Conservation (phyloP, 64 coral and sea anemone species). For the Montipora foliosa region DNA sequence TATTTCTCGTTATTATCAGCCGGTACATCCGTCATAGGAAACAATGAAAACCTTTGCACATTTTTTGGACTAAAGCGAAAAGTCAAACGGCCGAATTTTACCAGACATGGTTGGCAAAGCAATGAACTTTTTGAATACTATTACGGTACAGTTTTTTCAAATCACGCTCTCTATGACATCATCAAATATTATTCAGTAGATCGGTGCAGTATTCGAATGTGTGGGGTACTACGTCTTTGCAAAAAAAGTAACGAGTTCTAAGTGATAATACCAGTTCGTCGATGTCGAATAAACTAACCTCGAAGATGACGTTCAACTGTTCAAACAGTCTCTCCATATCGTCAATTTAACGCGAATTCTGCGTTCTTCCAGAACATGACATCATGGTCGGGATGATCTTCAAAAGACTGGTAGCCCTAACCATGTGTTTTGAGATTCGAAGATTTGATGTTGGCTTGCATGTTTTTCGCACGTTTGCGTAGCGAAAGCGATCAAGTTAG, state of each 20-base stretch:
- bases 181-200: too few species aligned
- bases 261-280: background rate
- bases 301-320: background rate
- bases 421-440: slow-evolving; percentile 6
- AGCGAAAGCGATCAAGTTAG: background rate
- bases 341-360: background rate
- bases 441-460: slow-evolving; percentile 22
- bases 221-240: too few species aligned
- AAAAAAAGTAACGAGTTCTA: too few species aligned
- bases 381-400: background rate
- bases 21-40: background rate
- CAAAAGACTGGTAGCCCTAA: background rate
- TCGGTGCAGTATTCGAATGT: too few species aligned
- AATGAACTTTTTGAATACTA: background rate
- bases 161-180: too few species aligned
- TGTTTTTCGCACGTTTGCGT: slow-evolving; percentile 7
- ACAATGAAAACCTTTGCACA: too few species aligned
- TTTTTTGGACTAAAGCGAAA: background rate
- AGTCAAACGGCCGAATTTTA: too few species aligned
- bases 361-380: background rate
- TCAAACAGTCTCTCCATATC: slow-evolving; percentile 19
- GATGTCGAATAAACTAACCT: background rate
- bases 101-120: too few species aligned
- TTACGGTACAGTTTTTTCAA: too few species aligned
- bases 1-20: background rate